These are phyloP conservation scores for Grammatotria lemairii DNA, from an alignment of 2,113 vertebrate species.

Conservation along the genomic window DNA sequence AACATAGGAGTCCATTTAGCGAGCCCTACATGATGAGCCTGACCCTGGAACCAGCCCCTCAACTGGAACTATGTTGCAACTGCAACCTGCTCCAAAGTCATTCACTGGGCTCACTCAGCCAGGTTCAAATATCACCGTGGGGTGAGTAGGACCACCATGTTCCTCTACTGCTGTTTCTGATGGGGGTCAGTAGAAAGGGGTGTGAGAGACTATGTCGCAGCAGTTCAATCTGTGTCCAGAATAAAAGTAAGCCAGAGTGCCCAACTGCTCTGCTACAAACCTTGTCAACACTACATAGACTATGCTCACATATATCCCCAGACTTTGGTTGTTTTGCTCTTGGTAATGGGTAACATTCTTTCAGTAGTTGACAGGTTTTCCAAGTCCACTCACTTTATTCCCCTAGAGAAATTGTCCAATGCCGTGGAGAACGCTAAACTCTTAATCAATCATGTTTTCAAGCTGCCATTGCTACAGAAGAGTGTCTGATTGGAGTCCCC, in stretches of 20 bases:
- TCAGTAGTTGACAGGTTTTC: not conserved
- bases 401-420: not conserved
- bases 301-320: not conserved
- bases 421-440: not conserved
- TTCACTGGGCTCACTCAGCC: not conserved
- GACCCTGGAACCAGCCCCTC: not conserved
- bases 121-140: not conserved
- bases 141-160: not conserved
- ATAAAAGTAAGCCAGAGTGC: not conserved
- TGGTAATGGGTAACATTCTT: not conserved
- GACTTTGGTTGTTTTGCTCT: not conserved
- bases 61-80: not conserved
- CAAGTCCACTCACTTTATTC: not conserved
- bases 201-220: not conserved
- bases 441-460: not conserved
- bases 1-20: not conserved
- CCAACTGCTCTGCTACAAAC: not conserved
- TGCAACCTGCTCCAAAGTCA: not conserved
- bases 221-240: not conserved
- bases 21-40: not conserved
- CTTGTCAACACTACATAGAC: not conserved
- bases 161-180: not conserved
- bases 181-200: rapidly evolving
- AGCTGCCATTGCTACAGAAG: not conserved
- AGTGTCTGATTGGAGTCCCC: not conserved